Base-by-base conservation (phyloP, 1,140 invertebrate genomes). In the Coptotermes formosanus region DNA sequence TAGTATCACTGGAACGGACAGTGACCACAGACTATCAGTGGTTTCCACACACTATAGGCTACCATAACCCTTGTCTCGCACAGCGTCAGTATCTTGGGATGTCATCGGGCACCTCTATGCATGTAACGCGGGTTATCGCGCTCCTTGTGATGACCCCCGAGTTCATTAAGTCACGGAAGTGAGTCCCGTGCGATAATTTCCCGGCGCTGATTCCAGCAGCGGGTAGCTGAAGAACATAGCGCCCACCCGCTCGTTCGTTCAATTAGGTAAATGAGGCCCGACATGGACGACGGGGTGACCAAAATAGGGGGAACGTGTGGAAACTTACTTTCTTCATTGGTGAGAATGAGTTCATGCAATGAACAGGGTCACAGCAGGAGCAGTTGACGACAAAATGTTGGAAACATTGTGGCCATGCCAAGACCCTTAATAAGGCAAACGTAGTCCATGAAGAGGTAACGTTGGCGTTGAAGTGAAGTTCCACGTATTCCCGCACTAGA, bases 91-190 rank as follows among this genome's bases (percentile, higher is more conserved):
- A 75, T 75, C 64, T 75, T 75, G 64, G 64, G 64, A 75, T 75
- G 64, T 75, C 64, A 75, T 75, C 64, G 16, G n/a, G 64, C 64
- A 30, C 64, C 64, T 75, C 64, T 75, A 25, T 75, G 64, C 64
- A 30, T 25, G n/a, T 30, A 75, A 55, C 52, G 64, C 25, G 64
- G 64, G 64, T 75, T 75, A 75, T 75, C 64, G 25, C n/a, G 52
- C 52, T 55, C 64, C 9, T n/a, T 30, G 25, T 75, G 64, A 75
- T 75, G 64, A 75, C 64, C 64, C 64, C 64, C 64, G 64, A 75
- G 64, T 75, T 75, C 64, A 75, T 75, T 75, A 75, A 75, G 64
- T 75, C 64, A 75, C 64, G 64, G 64, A 75, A 75, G 64, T 75
- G 64, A 75, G 64, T 4, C 64, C 64, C 11, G 64, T 75, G 64